These are phyloP conservation scores for Pelodytes ibericus DNA, from an alignment of 2,797 vertebrate genomes.

Conservation along the genomic window DNA sequence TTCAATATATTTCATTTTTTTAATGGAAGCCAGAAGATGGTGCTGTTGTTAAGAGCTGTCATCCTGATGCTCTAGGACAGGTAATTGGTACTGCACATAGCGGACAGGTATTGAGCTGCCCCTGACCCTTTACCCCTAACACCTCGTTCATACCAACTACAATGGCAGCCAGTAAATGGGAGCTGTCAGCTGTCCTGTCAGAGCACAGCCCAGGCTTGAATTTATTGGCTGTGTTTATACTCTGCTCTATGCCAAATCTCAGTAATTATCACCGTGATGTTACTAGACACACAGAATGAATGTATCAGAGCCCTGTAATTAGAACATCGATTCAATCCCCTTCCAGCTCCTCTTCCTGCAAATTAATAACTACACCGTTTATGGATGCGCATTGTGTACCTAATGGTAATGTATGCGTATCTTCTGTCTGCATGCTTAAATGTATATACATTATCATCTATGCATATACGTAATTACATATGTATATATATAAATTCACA, in stretches of 20 bases:
- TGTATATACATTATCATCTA: background rate
- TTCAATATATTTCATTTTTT: conserved; percentile 15
- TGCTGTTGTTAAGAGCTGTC: conserved; percentile 65
- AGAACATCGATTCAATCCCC: conserved; percentile 43
- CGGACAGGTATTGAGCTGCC: conserved; percentile 56
- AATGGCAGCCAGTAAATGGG: conserved; percentile 62
- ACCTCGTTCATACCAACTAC: conserved; percentile 34
- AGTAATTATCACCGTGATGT: conserved; percentile 63
- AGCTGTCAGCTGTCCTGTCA: conserved; percentile 58
- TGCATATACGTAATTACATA: background rate
- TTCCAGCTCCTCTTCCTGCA: conserved; percentile 21
- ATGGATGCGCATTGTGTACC: conserved; percentile 18
- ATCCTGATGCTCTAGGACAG: conserved; percentile 50
- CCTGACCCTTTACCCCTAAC: conserved; percentile 55
- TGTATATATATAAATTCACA: background rate
- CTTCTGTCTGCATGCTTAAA: background rate
- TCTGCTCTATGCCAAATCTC: conserved; percentile 59
- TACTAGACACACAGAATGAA: conserved; percentile 63
- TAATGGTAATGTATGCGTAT: conserved; percentile 1
- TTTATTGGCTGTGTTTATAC: conserved; percentile 61
- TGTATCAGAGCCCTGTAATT: conserved; percentile 59
- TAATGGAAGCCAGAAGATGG: conserved; percentile 66
- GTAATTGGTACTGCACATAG: conserved; percentile 49
- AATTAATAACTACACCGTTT: conserved; percentile 44
- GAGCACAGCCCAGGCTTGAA: conserved; percentile 47